Base-by-base conservation (phyloP, 1,140 invertebrate genomes). In the Tetramorium alpestre region DNA sequence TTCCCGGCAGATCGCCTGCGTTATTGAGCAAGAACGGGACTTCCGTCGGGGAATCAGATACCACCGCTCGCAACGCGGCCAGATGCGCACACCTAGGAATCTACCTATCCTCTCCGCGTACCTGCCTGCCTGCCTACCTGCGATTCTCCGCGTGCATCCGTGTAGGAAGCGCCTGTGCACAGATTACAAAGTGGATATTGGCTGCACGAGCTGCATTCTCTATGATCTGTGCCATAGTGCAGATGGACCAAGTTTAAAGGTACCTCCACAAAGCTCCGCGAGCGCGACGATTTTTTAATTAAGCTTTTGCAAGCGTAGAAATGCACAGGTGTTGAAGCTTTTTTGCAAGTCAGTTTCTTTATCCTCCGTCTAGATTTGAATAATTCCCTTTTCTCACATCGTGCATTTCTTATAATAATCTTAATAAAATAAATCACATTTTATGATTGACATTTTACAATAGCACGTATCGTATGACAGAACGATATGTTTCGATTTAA, bases 11-110 rank as follows among this genome's bases (percentile, higher is more conserved):
- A 91, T 91, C 91, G 92, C 51, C 88, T 86, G 88, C 89, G 92
- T 93, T 93, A 93, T 93, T 92, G 92, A 92, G 93, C 90, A 93
- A 93, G 91, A 93, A 92, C 91, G 89, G 92, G 85, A 91, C 92
- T 93, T 93, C 92, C 92, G 91, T 90, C 87, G 88, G 87, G 86
- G 78, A 90, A 93, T 93, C 91, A 92, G 92, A 93, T 93, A 93
- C 78, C 49, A 44, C 56, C 60, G 38, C 56, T 58, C 69, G 85
- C 85, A 77, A 86, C 87, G 72, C 58, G 82, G 67, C 22, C 87
- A 65, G 84, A 81, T 76, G 87, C 73, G 76, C 87, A 75, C 72
- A 87, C 72, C 65, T 64, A 80, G 73, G 72, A 89, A 90, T 89
- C 76, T 49, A 28, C 76, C 85, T 67, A 81, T 51, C 76, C 60